Conservation (phyloP, 2,888 invertebrate genomes). For the Azorinus chamasolen region DNA sequence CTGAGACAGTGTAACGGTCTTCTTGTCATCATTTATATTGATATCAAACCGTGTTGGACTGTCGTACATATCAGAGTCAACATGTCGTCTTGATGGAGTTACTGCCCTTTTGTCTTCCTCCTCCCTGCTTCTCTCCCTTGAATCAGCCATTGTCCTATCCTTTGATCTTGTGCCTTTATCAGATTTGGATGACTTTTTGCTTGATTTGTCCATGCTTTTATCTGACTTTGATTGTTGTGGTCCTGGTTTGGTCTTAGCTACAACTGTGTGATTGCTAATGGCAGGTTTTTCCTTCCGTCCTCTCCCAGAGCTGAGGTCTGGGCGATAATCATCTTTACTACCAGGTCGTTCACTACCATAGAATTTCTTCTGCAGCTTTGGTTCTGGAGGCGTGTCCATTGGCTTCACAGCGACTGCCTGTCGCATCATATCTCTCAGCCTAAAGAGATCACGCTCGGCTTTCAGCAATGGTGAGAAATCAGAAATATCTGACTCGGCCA, state of each 20-base stretch:
- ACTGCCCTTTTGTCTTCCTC: constrained; percentile 10
- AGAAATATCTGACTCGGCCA: constrained; percentile 51
- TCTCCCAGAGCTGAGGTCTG: constrained; percentile 46
- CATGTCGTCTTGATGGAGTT: constrained; percentile 3
- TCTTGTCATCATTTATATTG: constrained; percentile 53
- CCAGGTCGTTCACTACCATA: constrained; percentile 74
- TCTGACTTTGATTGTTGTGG: constrained; percentile 39
- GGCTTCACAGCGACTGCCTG: constrained; percentile 59
- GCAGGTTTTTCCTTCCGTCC: constrained; percentile 51
- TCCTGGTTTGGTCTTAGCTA: constrained; percentile 48
- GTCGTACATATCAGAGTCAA: constrained; percentile 60
- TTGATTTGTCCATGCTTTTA: constrained; percentile 14
- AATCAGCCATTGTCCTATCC: constrained; percentile 7
- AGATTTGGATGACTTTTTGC: constrained; percentile 39
- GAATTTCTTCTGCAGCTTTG: constrained; percentile 75
- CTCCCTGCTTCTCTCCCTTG: constrained; percentile 25
- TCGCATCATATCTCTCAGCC: constrained; percentile 70
- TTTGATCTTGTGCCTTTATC: constrained; percentile 41
- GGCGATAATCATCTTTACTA: constrained; percentile 47
- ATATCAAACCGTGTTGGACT: constrained; percentile 75
- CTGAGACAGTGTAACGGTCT: constrained; percentile 44
- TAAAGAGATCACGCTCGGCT: constrained; percentile 78
- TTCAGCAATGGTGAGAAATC: constrained; percentile 76
- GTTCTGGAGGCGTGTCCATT: constrained; percentile 53
- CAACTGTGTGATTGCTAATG: constrained; percentile 35